Percentiles rank a stretch among this genome's conserved stretches.
Evolutionary conservation across 2,797 vertebrate species (phyloP).

Genomic region (Crocodylus rhombifer): DNA sequence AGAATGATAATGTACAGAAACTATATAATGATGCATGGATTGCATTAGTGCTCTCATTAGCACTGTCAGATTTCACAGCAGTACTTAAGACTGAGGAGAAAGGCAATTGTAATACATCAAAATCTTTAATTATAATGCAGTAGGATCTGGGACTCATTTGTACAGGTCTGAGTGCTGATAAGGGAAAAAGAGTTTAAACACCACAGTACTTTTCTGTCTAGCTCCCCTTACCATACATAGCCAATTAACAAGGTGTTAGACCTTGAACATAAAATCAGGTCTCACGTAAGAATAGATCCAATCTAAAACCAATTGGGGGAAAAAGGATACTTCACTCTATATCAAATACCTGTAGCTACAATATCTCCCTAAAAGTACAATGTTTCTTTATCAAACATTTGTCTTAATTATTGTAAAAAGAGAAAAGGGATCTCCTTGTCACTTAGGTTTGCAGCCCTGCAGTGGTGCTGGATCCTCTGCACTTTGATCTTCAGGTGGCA

Average conservation of each 20-base stretch:
- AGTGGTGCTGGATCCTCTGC: too few species aligned
- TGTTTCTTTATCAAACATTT: neutral
- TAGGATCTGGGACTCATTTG: rapidly evolving
- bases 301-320: rapidly evolving
- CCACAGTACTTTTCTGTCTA: neutral
- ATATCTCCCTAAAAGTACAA: neutral
- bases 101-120: neutral
- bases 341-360: neutral
- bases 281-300: neutral
- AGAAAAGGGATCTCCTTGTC: neutral
- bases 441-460: too few species aligned
- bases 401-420: neutral
- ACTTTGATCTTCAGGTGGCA: too few species aligned
- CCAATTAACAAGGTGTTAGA: neutral
- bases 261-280: neutral
- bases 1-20: neutral
- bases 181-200: neutral
- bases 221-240: neutral
- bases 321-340: neutral
- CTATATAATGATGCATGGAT: rapidly evolving
- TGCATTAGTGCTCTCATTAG: neutral
- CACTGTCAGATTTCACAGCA: neutral
- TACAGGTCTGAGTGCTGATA: neutral
- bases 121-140: neutral
- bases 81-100: neutral